phyloP scores from a whole-genome alignment of 53 echinoderm and acorn worm genomes.

The Patiria pectinifera region DNA sequence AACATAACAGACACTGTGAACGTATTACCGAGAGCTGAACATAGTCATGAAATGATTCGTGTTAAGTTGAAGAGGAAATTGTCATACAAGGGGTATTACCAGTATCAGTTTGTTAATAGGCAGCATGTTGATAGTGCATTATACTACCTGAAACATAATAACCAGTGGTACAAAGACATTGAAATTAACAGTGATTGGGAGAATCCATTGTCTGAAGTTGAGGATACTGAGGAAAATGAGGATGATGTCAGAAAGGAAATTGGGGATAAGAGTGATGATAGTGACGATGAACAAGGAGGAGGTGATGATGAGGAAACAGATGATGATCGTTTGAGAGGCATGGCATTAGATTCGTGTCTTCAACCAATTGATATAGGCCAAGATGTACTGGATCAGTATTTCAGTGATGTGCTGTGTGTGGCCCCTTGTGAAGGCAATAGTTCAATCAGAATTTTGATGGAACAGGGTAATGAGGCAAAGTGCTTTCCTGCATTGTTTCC shows the following conservation, averaged over 20 bases:
- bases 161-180: slow-evolving; percentile 61
- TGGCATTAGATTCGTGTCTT: slow-evolving; percentile 58
- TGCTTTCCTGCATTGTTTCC: slow-evolving; percentile 77
- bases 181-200: slow-evolving; percentile 54
- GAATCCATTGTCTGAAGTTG: slow-evolving; percentile 41
- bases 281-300: too few species aligned
- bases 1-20: slow-evolving; percentile 17
- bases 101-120: slow-evolving; percentile 72
- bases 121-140: slow-evolving; percentile 61
- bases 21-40: slow-evolving; percentile 20
- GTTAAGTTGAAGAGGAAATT: slow-evolving; percentile 76
- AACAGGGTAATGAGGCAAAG: slow-evolving; percentile 69
- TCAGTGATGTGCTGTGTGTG: slow-evolving; percentile 62
- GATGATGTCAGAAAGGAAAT: slow-evolving; percentile 16
- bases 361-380: slow-evolving; percentile 75
- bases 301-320: slow-evolving; percentile 15
- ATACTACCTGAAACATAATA: slow-evolving; percentile 61
- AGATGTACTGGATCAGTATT: slow-evolving; percentile 55
- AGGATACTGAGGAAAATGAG: background rate
- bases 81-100: slow-evolving; percentile 68
- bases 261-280: slow-evolving; percentile 24
- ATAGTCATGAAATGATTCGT: slow-evolving; percentile 67
- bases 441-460: slow-evolving; percentile 67
- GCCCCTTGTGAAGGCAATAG: slow-evolving; percentile 82
- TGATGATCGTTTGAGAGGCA: slow-evolving; percentile 55